These are phyloP conservation scores for Passer domesticus DNA, from an alignment of 2,113 vertebrate genomes.

Conservation along the genomic window DNA sequence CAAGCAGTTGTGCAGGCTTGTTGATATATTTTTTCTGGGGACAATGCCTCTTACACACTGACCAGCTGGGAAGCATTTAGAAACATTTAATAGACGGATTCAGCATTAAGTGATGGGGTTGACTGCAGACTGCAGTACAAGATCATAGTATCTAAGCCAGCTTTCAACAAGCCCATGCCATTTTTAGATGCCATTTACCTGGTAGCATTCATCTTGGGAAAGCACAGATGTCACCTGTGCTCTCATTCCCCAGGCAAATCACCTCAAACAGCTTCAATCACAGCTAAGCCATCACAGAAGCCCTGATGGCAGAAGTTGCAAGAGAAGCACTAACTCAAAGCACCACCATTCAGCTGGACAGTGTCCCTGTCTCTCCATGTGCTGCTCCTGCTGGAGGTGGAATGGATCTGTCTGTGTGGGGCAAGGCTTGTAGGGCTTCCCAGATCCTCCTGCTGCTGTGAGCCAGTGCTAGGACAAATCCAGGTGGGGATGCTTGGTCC, in stretches of 20 bases:
- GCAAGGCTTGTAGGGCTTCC: background rate
- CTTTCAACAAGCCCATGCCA: background rate
- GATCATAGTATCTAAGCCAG: background rate
- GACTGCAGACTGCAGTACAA: background rate
- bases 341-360: background rate
- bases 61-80: conserved; percentile 3
- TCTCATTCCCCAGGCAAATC: background rate
- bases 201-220: background rate
- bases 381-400: background rate
- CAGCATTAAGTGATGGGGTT: background rate
- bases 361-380: background rate
- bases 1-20: background rate
- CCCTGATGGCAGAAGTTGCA: background rate
- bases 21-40: background rate
- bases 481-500: background rate
- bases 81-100: background rate
- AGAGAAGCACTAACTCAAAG: background rate
- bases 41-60: background rate
- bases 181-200: background rate
- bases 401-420: background rate
- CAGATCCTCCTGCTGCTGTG: background rate
- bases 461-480: background rate
- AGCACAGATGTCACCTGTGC: background rate
- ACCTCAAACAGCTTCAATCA: background rate
- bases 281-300: background rate